phyloP scores from a whole-genome alignment of 2,113 vertebrate genomes.

The Phyllostomus discolor region DNA sequence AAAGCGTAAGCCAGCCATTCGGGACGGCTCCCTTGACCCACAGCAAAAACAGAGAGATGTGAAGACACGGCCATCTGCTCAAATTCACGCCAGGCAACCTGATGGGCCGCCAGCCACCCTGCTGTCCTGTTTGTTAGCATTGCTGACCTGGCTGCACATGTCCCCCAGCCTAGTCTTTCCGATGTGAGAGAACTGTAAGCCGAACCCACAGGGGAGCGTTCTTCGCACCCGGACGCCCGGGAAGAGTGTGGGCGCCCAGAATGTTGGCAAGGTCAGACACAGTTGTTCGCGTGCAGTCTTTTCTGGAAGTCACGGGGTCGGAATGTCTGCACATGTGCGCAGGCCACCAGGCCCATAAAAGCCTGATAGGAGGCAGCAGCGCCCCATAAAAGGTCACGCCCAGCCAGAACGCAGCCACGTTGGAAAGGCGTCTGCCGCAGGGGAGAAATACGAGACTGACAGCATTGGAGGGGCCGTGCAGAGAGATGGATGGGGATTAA shows the following conservation, averaged over 20 bases:
- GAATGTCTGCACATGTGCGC: conserved; percentile 57
- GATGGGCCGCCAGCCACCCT: conserved; percentile 28
- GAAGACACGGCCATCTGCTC: conserved; percentile 26
- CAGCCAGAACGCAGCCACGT: conserved; percentile 66
- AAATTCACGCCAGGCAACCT: conserved; percentile 26
- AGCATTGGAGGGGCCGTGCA: not conserved
- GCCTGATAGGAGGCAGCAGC: conserved; percentile 72
- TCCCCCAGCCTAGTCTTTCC: not conserved
- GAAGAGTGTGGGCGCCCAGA: not conserved
- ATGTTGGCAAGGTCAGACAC: not conserved
- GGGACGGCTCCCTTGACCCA: conserved; percentile 23
- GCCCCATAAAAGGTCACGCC: conserved; percentile 70
- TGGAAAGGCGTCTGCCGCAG: conserved; percentile 68
- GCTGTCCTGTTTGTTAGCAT: not conserved
- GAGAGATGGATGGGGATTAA: conserved; percentile 63
- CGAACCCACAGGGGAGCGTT: not conserved
- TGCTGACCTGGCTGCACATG: not conserved
- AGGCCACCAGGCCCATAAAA: conserved; percentile 69
- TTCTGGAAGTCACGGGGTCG: conserved; percentile 64
- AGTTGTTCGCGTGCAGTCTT: conserved; percentile 12
- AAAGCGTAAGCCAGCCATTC: conserved; percentile 42
- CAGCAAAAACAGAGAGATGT: conserved; percentile 35
- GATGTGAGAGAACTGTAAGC: not conserved
- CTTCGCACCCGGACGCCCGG: not conserved
- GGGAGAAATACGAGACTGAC: conserved; percentile 74